These are phyloP conservation scores for Pocillopora verrucosa DNA, from an alignment of 64 coral and sea anemone species.

Conservation along the genomic window DNA sequence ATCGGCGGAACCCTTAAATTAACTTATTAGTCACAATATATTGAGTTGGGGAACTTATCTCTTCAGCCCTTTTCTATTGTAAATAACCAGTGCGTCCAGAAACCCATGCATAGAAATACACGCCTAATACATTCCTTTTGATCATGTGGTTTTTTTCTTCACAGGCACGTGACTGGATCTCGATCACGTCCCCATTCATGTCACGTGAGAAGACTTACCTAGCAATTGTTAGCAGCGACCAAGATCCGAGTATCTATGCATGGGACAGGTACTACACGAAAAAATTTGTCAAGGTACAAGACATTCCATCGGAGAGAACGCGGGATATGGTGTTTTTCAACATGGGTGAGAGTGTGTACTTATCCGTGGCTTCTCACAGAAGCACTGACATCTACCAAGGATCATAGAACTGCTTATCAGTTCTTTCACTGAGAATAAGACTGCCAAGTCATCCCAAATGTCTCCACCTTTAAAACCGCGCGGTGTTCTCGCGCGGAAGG, in stretches of 20 bases:
- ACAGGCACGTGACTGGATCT: constrained; percentile 85
- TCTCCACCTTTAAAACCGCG: neutral
- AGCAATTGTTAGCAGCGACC: constrained; percentile 66
- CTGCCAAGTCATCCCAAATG: neutral
- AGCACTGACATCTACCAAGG: constrained; percentile 82
- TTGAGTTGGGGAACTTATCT: too few species aligned
- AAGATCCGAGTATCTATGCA: constrained; percentile 67
- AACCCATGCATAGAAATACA: too few species aligned
- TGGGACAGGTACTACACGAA: constrained; percentile 83
- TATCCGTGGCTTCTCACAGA: constrained; percentile 78
- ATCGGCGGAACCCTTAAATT: too few species aligned
- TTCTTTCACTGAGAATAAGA: neutral
- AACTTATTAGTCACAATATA: too few species aligned
- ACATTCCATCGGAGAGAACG: constrained; percentile 64
- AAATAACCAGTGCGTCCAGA: too few species aligned
- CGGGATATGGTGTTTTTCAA: constrained; percentile 94
- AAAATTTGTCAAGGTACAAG: constrained; percentile 79
- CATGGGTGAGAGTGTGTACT: constrained; percentile 85
- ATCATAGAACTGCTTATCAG: neutral
- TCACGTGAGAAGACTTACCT: constrained; percentile 86
- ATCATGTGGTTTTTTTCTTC: constrained; percentile 2
- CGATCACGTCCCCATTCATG: constrained; percentile 83
- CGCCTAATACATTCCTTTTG: neutral
- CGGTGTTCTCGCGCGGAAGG: neutral
- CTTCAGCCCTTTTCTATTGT: too few species aligned